A percentile compares a stretch with the other conserved stretches of the same genome.
Evolutionary conservation across 2,113 vertebrate genomes (phyloP).

Genomic region (Ceuthmochares aereus): DNA sequence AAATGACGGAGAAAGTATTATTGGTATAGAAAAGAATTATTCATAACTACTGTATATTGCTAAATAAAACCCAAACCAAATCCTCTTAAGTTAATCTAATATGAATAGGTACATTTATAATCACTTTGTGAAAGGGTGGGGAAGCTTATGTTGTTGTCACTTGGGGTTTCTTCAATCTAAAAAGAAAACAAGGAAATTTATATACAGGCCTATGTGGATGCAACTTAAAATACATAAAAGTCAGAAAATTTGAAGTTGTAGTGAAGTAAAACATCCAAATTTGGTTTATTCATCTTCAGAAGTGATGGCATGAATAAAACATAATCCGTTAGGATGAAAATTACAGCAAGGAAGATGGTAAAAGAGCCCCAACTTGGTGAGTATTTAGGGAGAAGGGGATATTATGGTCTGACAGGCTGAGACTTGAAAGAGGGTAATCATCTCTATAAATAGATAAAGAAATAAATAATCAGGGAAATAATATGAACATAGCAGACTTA

Average conservation of each 20-base stretch:
- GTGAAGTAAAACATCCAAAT: constrained; percentile 25
- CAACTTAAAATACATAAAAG: constrained; percentile 45
- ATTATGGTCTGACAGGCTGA: constrained; percentile 5
- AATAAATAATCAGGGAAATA: constrained; percentile 34
- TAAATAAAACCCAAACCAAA: constrained; percentile 7
- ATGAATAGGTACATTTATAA: constrained; percentile 38
- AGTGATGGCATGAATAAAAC: constrained; percentile 40
- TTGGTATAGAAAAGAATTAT: background rate
- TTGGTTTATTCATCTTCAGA: constrained; percentile 44
- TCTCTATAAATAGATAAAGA: constrained; percentile 45
- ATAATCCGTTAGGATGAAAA: constrained; percentile 19
- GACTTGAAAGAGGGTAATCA: constrained; percentile 38
- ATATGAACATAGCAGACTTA: background rate
- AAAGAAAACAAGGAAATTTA: constrained; percentile 47
- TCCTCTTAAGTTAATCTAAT: background rate
- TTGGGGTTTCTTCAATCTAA: constrained; percentile 29
- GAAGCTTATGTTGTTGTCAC: background rate
- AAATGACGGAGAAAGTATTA: background rate
- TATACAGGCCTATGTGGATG: background rate
- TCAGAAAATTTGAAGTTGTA: background rate
- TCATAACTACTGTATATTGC: background rate
- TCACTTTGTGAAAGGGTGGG: constrained; percentile 10
- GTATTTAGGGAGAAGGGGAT: background rate
- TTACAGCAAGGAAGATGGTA: background rate
- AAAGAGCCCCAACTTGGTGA: background rate